phyloP scores from a whole-genome alignment of 2,113 vertebrate species.

The Hypomesus transpacificus region DNA sequence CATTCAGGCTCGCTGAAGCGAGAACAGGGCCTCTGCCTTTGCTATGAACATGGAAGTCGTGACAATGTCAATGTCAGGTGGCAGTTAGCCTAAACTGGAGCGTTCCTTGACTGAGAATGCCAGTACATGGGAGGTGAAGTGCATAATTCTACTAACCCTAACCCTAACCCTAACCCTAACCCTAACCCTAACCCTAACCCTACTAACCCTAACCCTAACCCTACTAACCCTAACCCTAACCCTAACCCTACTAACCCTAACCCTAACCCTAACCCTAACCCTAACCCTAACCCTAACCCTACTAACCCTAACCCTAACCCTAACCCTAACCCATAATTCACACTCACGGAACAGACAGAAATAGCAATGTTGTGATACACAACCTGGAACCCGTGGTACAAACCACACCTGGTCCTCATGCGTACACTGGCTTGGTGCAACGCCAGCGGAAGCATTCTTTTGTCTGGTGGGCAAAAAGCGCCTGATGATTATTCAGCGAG shows the following conservation, averaged over 20 bases:
- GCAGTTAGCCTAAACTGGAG: background rate
- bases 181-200: too few relatives aligned
- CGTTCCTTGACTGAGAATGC: background rate
- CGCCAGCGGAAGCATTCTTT: slow-evolving; percentile 41
- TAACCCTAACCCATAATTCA: too few relatives aligned
- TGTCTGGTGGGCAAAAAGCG: slow-evolving; percentile 33
- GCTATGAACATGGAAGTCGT: background rate
- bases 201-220: too few relatives aligned
- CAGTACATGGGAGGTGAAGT: background rate
- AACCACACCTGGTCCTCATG: slow-evolving; percentile 3
- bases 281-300: too few relatives aligned
- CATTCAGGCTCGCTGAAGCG: slow-evolving; percentile 44
- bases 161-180: too few relatives aligned
- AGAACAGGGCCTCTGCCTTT: slow-evolving; percentile 5
- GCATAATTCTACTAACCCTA: too few relatives aligned
- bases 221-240: too few relatives aligned
- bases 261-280: too few relatives aligned
- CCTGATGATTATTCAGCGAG: too few relatives aligned
- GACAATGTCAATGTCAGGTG: slow-evolving; percentile 17
- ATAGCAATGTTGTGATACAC: slow-evolving; percentile 11
- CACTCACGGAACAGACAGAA: slow-evolving; percentile 16
- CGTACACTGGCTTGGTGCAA: slow-evolving; percentile 53
- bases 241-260: too few relatives aligned
- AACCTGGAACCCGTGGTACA: background rate
- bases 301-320: too few relatives aligned